Evolutionary conservation across 2,888 invertebrate species (phyloP).

Genomic region (Arenicola marina): DNA sequence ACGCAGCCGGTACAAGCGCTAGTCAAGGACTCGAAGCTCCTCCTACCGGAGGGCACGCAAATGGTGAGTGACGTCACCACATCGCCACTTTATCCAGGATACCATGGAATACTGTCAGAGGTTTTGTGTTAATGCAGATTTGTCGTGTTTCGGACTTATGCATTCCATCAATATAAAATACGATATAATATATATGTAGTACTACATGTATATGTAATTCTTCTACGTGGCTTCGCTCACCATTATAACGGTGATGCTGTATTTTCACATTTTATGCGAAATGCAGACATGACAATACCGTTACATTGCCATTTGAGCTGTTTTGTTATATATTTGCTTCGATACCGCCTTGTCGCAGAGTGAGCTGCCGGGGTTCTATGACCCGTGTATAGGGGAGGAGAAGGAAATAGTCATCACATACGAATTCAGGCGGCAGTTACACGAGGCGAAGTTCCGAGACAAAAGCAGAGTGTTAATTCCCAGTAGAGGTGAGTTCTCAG

Average conservation of each 20-base stretch:
- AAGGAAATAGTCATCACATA: conserved; percentile 87
- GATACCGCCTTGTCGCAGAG: conserved; percentile 78
- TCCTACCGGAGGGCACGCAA: conserved; percentile 76
- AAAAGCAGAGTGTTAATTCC: conserved; percentile 69
- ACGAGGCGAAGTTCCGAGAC: conserved; percentile 80
- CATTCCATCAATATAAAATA: too few relatives aligned
- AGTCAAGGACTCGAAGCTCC: conserved; percentile 86
- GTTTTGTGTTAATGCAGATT: too few relatives aligned
- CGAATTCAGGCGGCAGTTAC: conserved; percentile 77
- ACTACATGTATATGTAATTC: neutral
- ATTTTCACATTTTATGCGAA: too few relatives aligned
- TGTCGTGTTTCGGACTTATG: too few relatives aligned
- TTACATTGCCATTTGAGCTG: too few relatives aligned
- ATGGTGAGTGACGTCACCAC: conserved; percentile 82
- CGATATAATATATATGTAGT: neutral
- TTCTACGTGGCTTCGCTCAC: too few relatives aligned
- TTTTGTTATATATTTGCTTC: too few relatives aligned
- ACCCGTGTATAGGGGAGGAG: conserved; percentile 87
- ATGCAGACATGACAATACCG: too few relatives aligned
- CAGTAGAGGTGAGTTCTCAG: neutral
- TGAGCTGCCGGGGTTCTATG: conserved; percentile 94
- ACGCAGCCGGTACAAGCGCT: conserved; percentile 94
- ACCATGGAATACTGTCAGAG: too few relatives aligned
- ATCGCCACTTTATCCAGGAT: too few relatives aligned
- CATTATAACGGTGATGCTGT: too few relatives aligned